Percentiles rank a stretch among this genome's conserved stretches.
Evolutionary conservation across 2,113 vertebrate species (phyloP).

Genomic region (Aleadryas rufinucha): DNA sequence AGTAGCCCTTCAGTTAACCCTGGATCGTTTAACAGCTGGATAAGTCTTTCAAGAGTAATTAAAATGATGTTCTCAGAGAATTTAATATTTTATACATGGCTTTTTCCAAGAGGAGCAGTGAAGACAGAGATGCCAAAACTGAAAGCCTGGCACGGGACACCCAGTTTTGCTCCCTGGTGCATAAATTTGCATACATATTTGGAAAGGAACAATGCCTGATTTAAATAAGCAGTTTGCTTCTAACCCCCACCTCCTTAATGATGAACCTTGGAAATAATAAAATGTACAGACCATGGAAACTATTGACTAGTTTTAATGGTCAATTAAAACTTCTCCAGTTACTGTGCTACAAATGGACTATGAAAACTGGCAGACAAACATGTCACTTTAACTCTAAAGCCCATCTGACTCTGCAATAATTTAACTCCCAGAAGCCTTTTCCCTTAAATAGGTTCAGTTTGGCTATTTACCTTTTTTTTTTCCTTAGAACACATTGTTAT

Average conservation of each 20-base stretch:
- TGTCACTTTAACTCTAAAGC: neutral
- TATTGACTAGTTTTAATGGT: neutral
- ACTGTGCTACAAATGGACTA: neutral
- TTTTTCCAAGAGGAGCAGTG: neutral
- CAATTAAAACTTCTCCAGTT: neutral
- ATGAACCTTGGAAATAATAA: neutral
- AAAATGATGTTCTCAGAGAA: constrained; percentile 15
- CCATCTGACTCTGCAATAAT: neutral
- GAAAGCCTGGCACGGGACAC: constrained; percentile 16
- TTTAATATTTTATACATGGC: constrained; percentile 26
- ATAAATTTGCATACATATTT: constrained; percentile 40
- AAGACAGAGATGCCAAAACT: constrained; percentile 25
- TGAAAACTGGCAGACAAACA: neutral
- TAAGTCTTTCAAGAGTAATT: constrained; percentile 48
- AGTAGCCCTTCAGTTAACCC: constrained; percentile 10
- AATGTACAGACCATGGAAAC: neutral
- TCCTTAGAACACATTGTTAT: neutral
- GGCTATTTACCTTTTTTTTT: neutral
- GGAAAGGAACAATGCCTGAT: constrained; percentile 9
- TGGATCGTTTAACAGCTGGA: constrained; percentile 32
- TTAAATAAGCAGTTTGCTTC: constrained; percentile 21
- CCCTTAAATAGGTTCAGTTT: neutral
- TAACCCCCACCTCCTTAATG: neutral
- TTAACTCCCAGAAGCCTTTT: neutral
- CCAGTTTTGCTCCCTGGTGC: neutral